phyloP scores from a whole-genome alignment of 92 coral and sea anemone genomes.

The Chrysogorgia sp. region DNA sequence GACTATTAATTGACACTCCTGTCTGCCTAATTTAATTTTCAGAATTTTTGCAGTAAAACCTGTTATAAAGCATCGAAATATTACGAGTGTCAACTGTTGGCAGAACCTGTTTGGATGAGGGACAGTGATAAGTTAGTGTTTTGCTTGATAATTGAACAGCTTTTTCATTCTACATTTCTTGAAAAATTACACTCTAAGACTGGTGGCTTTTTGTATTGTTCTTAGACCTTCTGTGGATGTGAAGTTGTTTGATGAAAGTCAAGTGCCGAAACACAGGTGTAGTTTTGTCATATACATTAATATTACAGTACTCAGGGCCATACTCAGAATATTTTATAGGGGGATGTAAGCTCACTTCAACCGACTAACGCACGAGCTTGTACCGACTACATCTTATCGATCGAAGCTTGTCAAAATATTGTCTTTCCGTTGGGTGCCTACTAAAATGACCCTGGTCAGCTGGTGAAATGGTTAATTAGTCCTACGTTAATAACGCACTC shows the following conservation, averaged over 20 bases:
- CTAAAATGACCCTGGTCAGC: too few relatives aligned
- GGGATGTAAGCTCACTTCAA: too few relatives aligned
- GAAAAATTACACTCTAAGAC: too few relatives aligned
- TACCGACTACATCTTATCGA: too few relatives aligned
- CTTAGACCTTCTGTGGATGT: not conserved
- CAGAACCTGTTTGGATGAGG: slow-evolving; percentile 92
- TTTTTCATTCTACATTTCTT: not conserved
- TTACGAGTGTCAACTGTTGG: slow-evolving; percentile 80
- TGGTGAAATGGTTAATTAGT: too few relatives aligned
- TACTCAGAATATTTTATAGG: too few relatives aligned
- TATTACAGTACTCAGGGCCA: too few relatives aligned
- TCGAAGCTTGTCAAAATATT: too few relatives aligned
- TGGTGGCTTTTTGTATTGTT: not conserved
- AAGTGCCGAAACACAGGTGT: not conserved
- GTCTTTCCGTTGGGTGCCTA: too few relatives aligned
- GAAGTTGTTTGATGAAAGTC: not conserved
- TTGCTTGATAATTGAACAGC: not conserved
- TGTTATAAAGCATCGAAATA: slow-evolving; percentile 94
- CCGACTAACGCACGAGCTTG: too few relatives aligned
- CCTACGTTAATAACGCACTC: too few relatives aligned
- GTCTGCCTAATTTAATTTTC: not conserved
- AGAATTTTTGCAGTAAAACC: slow-evolving; percentile 84
- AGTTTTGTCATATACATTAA: too few relatives aligned
- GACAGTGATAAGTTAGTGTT: slow-evolving; percentile 14
- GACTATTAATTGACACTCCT: not conserved